phyloP scores from a whole-genome alignment of 2,113 vertebrate species.

The Alaudala cheleensis region DNA sequence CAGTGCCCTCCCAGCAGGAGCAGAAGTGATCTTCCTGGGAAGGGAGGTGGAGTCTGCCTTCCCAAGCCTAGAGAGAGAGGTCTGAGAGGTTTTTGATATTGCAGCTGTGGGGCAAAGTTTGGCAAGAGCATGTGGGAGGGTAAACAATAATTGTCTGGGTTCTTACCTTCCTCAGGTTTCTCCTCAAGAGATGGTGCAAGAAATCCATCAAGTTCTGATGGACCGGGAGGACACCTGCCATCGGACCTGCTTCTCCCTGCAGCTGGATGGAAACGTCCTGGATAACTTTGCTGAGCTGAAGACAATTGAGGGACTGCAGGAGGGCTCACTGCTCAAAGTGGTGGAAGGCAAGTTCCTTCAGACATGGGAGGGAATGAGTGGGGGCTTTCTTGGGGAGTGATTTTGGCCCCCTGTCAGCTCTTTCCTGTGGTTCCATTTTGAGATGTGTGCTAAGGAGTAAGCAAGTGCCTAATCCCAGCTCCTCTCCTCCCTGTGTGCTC shows the following conservation, averaged over 20 bases:
- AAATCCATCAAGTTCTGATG: slow-evolving; percentile 98
- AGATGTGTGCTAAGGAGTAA: not conserved
- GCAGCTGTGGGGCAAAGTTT: not conserved
- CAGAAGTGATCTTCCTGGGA: not conserved
- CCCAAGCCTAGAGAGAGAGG: not conserved
- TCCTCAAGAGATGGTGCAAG: slow-evolving; percentile 98
- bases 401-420: not conserved
- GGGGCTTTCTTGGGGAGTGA: not conserved
- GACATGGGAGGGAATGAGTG: not conserved
- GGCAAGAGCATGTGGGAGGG: rapidly evolving
- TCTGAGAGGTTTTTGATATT: not conserved
- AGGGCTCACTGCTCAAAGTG: slow-evolving; percentile 92
- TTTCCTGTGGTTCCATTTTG: not conserved
- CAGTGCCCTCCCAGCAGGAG: not conserved
- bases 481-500: not conserved
- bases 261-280: slow-evolving; percentile 94
- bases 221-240: slow-evolving; percentile 97
- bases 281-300: slow-evolving; percentile 98
- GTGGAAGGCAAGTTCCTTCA: slow-evolving; percentile 87
- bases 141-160: not conserved
- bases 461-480: not conserved
- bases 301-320: slow-evolving; percentile 95
- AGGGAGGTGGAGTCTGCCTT: not conserved
- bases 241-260: slow-evolving; percentile 96
- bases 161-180: slow-evolving; percentile 82